Percentiles rank a stretch among this genome's conserved stretches.
These are phyloP conservation scores for Diphyllodes magnificus DNA, from an alignment of 2,113 vertebrate genomes.

Conservation along the genomic window DNA sequence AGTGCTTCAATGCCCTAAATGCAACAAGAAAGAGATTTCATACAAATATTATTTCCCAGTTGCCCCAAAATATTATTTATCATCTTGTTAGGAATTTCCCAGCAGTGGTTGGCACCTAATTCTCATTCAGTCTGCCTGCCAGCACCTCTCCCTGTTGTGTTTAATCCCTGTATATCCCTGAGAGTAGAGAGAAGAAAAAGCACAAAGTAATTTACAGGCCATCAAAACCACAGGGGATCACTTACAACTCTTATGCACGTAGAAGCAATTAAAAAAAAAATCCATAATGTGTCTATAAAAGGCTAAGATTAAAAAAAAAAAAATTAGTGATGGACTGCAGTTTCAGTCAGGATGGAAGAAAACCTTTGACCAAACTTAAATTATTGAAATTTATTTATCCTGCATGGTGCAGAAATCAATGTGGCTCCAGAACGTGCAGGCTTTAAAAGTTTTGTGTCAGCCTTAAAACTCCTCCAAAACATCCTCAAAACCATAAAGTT, in stretches of 20 bases:
- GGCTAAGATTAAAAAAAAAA: neutral
- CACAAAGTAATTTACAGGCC: neutral
- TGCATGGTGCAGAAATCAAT: neutral
- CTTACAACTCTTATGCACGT: neutral
- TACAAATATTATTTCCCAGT: neutral
- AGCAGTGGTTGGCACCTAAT: neutral
- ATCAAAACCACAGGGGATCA: neutral
- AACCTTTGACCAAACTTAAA: neutral
- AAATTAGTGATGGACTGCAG: neutral
- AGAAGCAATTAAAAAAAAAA: constrained; percentile 32
- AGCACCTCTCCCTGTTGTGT: neutral
- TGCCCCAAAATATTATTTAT: neutral
- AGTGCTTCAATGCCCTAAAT: neutral
- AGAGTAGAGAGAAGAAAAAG: neutral
- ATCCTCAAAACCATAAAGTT: neutral
- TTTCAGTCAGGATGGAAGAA: neutral
- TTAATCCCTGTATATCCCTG: neutral
- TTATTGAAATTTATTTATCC: neutral
- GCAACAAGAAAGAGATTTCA: neutral
- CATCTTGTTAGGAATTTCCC: neutral
- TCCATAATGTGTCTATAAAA: neutral
- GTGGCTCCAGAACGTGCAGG: neutral
- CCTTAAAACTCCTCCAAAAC: neutral
- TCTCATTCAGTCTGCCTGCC: neutral
- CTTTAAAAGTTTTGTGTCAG: neutral